A percentile compares a stretch with the other conserved stretches of the same genome.
phyloP scores from a whole-genome alignment of 2,797 vertebrate species.

The Acanthis flammea region DNA sequence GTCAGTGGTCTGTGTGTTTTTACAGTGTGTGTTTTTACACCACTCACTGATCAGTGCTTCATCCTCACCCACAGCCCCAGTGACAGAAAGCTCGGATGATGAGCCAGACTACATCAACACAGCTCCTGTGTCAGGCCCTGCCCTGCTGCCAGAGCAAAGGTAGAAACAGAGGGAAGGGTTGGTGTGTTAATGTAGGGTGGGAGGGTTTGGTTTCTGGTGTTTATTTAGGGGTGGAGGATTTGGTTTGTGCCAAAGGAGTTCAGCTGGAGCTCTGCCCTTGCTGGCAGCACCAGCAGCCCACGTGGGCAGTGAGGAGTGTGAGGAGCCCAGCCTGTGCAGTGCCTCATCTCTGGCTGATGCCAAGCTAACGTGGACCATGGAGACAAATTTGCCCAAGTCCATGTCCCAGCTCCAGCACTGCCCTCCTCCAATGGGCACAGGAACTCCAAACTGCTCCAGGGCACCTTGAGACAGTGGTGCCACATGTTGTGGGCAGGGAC shows the following conservation, averaged over 20 bases:
- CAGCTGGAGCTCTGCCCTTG: not conserved
- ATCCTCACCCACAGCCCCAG: not conserved
- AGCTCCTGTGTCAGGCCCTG: not conserved
- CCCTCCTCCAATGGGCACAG: not conserved
- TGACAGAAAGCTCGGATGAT: conserved; percentile 11
- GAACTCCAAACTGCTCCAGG: not conserved
- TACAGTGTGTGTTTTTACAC: not conserved
- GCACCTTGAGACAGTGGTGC: fast-evolving
- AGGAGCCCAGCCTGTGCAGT: not conserved
- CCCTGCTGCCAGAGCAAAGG: not conserved
- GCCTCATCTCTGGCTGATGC: not conserved
- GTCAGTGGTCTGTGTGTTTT: not conserved
- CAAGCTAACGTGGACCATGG: fast-evolving
- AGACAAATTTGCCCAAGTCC: not conserved
- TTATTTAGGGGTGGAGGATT: not conserved
- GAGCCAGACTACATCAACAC: conserved; percentile 75
- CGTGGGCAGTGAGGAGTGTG: not conserved
- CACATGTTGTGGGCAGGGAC: fast-evolving
- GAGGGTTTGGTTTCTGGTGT: not conserved
- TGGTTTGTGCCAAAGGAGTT: not conserved
- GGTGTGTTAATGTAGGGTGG: not conserved
- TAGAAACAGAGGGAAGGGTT: not conserved
- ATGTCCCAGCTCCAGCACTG: not conserved
- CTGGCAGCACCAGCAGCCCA: not conserved
- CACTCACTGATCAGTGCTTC: not conserved